Conservation (phyloP, 2,113 vertebrate genomes). For the Pontoporia blainvillei region DNA sequence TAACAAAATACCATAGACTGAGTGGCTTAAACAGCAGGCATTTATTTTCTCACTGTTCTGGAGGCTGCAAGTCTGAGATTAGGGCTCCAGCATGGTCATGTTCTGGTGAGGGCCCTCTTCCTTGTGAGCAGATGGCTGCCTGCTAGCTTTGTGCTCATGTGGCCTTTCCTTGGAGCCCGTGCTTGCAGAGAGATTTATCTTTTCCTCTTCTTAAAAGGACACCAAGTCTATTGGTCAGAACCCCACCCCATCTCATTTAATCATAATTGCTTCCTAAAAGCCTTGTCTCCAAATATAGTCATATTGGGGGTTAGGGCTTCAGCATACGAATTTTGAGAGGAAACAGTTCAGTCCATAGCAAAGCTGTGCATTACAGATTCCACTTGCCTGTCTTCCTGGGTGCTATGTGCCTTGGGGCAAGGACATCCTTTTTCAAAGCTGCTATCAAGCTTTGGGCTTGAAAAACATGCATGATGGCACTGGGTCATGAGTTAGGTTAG, state of each 20-base stretch:
- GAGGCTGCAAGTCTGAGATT: background rate
- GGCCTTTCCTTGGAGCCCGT: rapidly evolving
- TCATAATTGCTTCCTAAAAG: background rate
- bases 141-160: background rate
- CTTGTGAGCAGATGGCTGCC: background rate
- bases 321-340: background rate
- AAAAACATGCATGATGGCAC: background rate
- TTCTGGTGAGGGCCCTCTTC: background rate
- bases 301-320: background rate
- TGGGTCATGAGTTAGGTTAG: background rate
- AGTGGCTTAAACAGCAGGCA: background rate
- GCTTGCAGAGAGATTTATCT: background rate
- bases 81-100: background rate
- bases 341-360: background rate
- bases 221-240: background rate
- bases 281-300: background rate
- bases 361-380: background rate
- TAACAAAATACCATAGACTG: background rate
- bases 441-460: background rate
- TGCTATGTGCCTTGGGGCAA: background rate
- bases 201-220: background rate
- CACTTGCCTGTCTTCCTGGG: background rate
- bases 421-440: background rate
- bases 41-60: background rate
- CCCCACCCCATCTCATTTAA: background rate